Base-by-base conservation (phyloP, 2,113 vertebrate genomes). In the Lucifuga dentata region DNA sequence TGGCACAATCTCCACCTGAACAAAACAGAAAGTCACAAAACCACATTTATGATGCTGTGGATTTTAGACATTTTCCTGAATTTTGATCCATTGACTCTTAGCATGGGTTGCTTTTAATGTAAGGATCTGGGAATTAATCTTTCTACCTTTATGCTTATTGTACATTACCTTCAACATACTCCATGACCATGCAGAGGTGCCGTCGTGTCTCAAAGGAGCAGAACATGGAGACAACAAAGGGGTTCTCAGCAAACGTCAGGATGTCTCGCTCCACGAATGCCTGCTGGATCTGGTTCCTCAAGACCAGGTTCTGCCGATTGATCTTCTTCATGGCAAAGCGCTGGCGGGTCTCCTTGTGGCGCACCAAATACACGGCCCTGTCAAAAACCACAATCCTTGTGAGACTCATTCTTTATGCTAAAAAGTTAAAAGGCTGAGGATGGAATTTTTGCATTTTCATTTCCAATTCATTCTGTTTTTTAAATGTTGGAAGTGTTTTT, bases 301-400 rank as follows among this genome's bases (percentile, higher is more conserved):
- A 91, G 43, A 96, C 94, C 56, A 99, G 88, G 88, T 99, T 99
- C 90, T 99, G 98, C 20, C 97, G 95, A 87, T 99, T 99, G 76
- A 99, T 98, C 81, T 99, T 99, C 88, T 99, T 99, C 93, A 99
- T 95, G 76, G 98, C 98, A 1, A 99, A 99, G 17, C 98, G 95
- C 66, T 98, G 97, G 12, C 97, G 92, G 0, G 94, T 98, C 74
- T 98, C 96, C 20, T 92, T 94, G 88, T 99, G 98, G 21, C 98
- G 94, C 33, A 99, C 98, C 76, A 99, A 87, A 84, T 96, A 96
- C 38, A 99, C 98, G 0, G 98, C 96, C 53, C 98, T 99, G 80
- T 3, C 3, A 36, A 70, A 68, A 29, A n/a, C 23, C 6, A 64
- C 17, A 76, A 51, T 17, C 11, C 33, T 53, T 20, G 53, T 46